Base-by-base conservation (phyloP, 2,888 invertebrate species). In the Willowsia nigromaculata region DNA sequence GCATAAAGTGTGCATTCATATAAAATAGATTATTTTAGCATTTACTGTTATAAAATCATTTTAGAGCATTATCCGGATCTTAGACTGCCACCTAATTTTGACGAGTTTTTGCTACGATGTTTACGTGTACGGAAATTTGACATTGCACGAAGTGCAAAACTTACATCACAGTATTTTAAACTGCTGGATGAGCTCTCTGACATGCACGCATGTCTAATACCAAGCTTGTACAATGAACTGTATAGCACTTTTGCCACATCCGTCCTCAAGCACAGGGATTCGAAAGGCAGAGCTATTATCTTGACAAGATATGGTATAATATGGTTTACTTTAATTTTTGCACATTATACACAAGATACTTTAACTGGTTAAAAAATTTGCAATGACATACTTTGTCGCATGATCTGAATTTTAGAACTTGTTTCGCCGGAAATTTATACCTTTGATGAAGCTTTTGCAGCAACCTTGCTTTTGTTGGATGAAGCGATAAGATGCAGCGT, bases 401-500 rank as follows among this genome's bases (percentile, higher is more conserved):
- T n/a, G n/a, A n/a, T n/a, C 68, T 27, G 22, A 22, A 18, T 37
- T 65, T 65, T 27, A 89, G 89, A 85, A 47, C 59, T 59, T 27
- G 76, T 76, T 71, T 62, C 89, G 6, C 84, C 94, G 3, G 92
- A 93, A 22, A 91, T 93, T n/a, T 93, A 93, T 88, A 91, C 93
- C 18, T 91, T 94, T 18, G 93, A 93, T 89, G 94, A 94, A 50
- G 90, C 94, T 18, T 93, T 94, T 43, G 93, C 93, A 71, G 93
- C 93, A n/a, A 93, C 93, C 86, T 93, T 94, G 59, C 88, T 94
- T 13, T 93, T 93, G 27, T 78, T 94, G 74, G 93, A 94, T 81
- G 93, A 93, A 90, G 91, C 93, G 6, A 93, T 93, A 5, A 91
- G 93, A 93, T 33, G 43, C 3, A 93, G 94, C 15, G 94, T 94